Base-by-base conservation (phyloP, 2,797 vertebrate species). In the Miichthys miiuy region DNA sequence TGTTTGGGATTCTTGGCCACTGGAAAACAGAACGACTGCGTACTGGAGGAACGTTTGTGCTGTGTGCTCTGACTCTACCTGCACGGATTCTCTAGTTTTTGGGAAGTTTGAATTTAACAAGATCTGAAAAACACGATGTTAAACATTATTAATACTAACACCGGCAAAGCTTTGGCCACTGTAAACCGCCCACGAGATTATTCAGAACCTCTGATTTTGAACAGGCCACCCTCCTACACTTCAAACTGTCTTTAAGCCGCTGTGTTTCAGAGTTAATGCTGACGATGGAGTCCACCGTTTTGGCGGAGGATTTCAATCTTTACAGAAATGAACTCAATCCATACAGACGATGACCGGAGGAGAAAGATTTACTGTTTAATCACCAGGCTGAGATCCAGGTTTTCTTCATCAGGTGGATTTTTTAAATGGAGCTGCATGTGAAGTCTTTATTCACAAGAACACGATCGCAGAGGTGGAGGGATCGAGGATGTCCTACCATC, bases 161-260 rank as follows among this genome's bases (percentile, higher is more conserved):
- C 0, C 44, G 23, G 44, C 12, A 1, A 23, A 23, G 50, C 17
- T 12, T 38, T 25, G 27, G 52, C 50, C 30, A 21, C 42, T n/a
- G 16, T 6, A 14, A 38, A 63, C 57, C 11, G 13, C 48, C 70
- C 70, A 63, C 0, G 20, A n/a, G 21, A 42, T 52, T 38, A 21
- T 42, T 44, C 23, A 52, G 34, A 44, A n/a, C n/a, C 20, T 72
- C 38, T n/a, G 16, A 51, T 17, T 25, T 30, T 20, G 2, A 67
- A 55, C 51, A 38, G 5, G 7, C 55, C 17, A 11, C 16, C 34
- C 66, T 78, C 54, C 71, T 30, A 38, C 67, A 52, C 54, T 65
- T 47, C 2, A 20, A 52, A 57, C 13, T 42, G 3, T 3, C 30
- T 61, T 46, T 7, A 54, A 68, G 51, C 23, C 12, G 21, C 18